Conservation (phyloP, 2,113 vertebrate genomes). For the Rutilus rutilus region DNA sequence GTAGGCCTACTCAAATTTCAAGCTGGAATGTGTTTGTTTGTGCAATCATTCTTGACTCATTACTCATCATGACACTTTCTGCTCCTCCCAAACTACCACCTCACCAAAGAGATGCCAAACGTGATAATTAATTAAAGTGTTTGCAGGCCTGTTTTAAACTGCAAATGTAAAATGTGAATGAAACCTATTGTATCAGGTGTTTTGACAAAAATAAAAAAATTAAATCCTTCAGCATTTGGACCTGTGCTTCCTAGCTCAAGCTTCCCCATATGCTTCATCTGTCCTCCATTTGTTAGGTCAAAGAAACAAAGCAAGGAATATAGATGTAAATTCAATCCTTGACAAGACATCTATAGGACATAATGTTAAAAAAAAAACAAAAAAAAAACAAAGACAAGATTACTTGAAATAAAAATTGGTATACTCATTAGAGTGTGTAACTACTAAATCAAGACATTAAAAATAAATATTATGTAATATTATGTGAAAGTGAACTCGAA, state of each 20-base stretch:
- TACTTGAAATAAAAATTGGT: not conserved
- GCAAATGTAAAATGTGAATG: not conserved
- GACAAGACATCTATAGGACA: not conserved
- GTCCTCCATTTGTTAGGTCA: not conserved
- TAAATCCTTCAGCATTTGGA: no score
- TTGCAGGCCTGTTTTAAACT: not conserved
- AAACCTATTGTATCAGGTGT: not conserved
- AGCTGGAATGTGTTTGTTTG: not conserved
- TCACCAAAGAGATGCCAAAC: not conserved
- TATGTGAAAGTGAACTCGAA: no score
- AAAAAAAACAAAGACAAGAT: not conserved
- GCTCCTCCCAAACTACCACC: not conserved
- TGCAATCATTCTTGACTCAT: not conserved
- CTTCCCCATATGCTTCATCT: not conserved
- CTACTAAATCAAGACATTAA: not conserved
- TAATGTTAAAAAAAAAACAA: no score
- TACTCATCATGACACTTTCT: not conserved
- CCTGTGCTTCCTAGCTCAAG: not conserved
- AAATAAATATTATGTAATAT: not conserved
- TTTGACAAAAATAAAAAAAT: not conserved
- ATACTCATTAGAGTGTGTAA: not conserved
- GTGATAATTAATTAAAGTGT: not conserved
- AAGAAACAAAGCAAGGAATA: not conserved
- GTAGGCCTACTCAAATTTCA: no score
- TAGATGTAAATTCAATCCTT: not conserved